Evolutionary conservation across 2,113 vertebrate species (phyloP).

Genomic region (Pedetes capensis): DNA sequence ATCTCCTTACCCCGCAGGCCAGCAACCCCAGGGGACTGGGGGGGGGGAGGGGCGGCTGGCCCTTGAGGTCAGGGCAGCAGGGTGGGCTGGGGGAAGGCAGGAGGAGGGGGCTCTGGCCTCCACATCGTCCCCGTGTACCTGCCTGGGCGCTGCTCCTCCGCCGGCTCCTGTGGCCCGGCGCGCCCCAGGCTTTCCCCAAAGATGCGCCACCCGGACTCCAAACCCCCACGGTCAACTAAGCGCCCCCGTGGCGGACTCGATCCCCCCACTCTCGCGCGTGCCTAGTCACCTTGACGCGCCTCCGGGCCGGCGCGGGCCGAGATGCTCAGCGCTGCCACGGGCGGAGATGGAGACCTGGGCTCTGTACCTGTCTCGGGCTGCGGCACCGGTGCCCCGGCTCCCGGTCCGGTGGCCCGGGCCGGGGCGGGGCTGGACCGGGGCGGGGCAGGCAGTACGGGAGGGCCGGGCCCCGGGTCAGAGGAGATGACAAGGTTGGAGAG

Average conservation of each 20-base stretch:
- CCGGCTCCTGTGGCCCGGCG: neutral
- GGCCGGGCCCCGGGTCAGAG: neutral
- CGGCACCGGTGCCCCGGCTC: constrained; percentile 58
- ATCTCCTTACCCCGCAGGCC: constrained; percentile 67
- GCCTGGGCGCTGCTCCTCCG: neutral
- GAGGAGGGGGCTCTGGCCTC: neutral
- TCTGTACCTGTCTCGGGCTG: constrained; percentile 59
- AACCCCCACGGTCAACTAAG: neutral
- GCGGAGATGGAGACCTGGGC: neutral
- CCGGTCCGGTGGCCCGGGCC: constrained; percentile 44
- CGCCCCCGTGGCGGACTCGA: neutral
- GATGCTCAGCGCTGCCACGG: neutral
- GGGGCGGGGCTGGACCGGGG: constrained; percentile 63
- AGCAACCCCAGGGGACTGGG: constrained; percentile 15
- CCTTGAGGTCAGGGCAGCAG: neutral
- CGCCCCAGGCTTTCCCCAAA: neutral
- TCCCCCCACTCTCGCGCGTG: neutral
- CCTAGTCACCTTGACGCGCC: constrained; percentile 71
- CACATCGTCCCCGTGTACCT: neutral
- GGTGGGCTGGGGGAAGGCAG: neutral
- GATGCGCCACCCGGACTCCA: neutral
- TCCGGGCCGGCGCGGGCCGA: neutral
- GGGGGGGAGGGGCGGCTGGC: neutral
- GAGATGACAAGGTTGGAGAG: neutral
- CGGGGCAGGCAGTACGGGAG: neutral